Percentiles rank a stretch among this genome's conserved stretches.
Conservation (phyloP, 2,797 vertebrate species). For the Propithecus perrieri region DNA sequence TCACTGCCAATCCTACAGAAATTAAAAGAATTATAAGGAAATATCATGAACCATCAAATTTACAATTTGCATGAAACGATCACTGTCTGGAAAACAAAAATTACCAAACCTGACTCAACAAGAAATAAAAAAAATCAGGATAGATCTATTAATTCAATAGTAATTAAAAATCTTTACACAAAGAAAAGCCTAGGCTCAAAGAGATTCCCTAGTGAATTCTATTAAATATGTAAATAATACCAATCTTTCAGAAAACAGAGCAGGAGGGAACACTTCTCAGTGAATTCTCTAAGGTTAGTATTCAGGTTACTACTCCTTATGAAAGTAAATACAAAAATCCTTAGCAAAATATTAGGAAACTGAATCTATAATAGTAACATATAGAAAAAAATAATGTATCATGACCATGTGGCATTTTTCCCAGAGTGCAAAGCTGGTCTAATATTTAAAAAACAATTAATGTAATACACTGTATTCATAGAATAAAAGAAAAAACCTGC, state of each 20-base stretch:
- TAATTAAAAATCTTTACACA: neutral
- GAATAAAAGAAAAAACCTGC: neutral
- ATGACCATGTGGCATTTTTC: neutral
- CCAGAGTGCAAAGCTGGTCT: neutral
- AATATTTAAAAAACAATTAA: neutral
- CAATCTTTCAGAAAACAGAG: neutral
- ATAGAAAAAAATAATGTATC: neutral
- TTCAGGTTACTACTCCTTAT: neutral
- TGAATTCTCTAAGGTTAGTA: neutral
- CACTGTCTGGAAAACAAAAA: neutral
- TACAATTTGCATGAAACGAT: neutral
- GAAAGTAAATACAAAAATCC: neutral
- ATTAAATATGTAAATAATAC: neutral
- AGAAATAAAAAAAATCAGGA: neutral
- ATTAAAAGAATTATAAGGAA: neutral
- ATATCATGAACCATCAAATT: neutral
- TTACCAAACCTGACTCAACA: neutral
- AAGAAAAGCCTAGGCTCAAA: neutral
- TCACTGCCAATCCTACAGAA: neutral
- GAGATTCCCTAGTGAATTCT: neutral
- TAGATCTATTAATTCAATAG: neutral
- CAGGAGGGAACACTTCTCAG: neutral
- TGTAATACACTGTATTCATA: neutral
- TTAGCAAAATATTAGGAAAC: neutral
- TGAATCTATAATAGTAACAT: neutral